Evolutionary conservation across 1,140 invertebrate species (phyloP).

Genomic region (Eurosta solidaginis): DNA sequence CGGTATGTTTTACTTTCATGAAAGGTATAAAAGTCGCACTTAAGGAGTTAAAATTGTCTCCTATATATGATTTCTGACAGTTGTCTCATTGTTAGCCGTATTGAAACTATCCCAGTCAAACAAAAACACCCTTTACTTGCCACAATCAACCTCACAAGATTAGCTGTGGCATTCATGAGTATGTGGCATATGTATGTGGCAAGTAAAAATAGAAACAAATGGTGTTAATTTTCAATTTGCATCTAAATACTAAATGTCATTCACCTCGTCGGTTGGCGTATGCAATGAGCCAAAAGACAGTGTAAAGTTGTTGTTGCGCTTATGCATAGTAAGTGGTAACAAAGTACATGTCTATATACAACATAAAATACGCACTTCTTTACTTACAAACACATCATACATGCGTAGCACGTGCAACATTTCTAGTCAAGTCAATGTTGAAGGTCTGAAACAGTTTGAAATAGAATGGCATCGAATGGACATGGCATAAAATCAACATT

Average conservation of each 20-base stretch:
- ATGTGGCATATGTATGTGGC: not conserved
- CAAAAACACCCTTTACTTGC: too few relatives aligned
- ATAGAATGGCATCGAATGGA: not conserved
- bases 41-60: too few relatives aligned
- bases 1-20: too few relatives aligned
- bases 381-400: not conserved
- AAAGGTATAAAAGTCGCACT: too few relatives aligned
- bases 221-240: conserved; percentile 26
- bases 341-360: not conserved
- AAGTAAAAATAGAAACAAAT: conserved; percentile 18
- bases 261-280: not conserved
- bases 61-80: too few relatives aligned
- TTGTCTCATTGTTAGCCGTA: too few relatives aligned
- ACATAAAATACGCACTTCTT: conserved; percentile 13
- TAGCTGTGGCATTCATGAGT: too few relatives aligned
- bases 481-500: not conserved
- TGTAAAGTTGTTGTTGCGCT: not conserved
- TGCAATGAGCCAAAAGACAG: conserved; percentile 1
- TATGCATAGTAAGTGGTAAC: not conserved
- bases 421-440: not conserved
- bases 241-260: conserved; percentile 9
- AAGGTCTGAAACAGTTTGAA: not conserved
- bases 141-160: too few relatives aligned
- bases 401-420: conserved; percentile 21
- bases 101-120: too few relatives aligned